Base-by-base conservation (phyloP, 2,113 vertebrate genomes). In the Pristiophorus japonicus region DNA sequence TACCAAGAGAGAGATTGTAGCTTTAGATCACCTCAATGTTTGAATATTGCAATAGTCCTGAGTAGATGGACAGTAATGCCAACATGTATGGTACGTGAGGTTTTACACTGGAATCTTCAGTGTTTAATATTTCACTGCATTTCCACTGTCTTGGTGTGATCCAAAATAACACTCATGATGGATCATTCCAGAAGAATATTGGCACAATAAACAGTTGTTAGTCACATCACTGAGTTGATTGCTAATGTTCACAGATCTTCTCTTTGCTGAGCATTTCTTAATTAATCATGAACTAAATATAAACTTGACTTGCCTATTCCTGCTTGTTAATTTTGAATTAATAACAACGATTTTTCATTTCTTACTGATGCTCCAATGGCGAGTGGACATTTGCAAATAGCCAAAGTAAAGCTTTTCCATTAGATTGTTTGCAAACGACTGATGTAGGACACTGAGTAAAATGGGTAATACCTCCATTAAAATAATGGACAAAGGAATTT, bases 371-470 rank as follows among this genome's bases (percentile, higher is more conserved):
- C 16, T 91, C 55, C 34, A 62, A n/a, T n/a, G n/a, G 34, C 62
- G 11, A 90, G 55, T n/a, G 27, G 88, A 91, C 34, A 59, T 62
- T 62, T 34, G 88, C 75, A 91, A 90, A n/a, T 59, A 62, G 2
- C 11, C 51, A 90, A 90, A 91, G 51, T 91, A 62, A 62, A 90
- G 8, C 51, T 90, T 91, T 62, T 91, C 88, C 30, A 91, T 91
- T 62, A n/a, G 11, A 14, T 2, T 91, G 30, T 62, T 63, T 62
- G 75, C 0, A n/a, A 91, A 27, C 55, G 1, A 91, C 55, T 62
- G 30, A 63, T 14, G 34, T n/a, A 18, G 30, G 62, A 91, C 6
- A 18, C 16, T 62, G 55, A 62, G 12, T 62, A 16, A 18, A 62
- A n/a, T 85, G 81, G 20, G 45, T 85, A 47, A 47, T 88, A 4